A percentile compares a stretch with the other conserved stretches of the same genome.
Evolutionary conservation across 2,888 invertebrate genomes (phyloP).

Genomic region (Dryadula phaetusa): DNA sequence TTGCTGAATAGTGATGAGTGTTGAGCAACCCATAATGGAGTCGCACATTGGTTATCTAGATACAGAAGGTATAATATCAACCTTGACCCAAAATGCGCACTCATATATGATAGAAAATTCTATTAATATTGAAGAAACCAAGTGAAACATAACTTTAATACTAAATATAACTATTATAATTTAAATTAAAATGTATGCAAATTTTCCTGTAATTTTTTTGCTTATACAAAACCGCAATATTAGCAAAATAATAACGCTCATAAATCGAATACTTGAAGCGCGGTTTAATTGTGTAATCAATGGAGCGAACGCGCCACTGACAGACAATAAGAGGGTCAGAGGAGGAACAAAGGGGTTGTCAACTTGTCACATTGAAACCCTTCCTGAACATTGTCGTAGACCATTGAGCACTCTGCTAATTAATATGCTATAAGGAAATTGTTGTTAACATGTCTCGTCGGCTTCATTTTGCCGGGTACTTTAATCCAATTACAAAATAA

Average conservation of each 20-base stretch:
- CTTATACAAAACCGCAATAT: background rate
- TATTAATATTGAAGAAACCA: background rate
- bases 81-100: slow-evolving; percentile 17
- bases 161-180: background rate
- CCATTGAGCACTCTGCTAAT: slow-evolving; percentile 62
- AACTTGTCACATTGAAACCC: slow-evolving; percentile 63
- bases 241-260: slow-evolving; percentile 37
- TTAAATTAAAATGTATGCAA: background rate
- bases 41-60: slow-evolving; percentile 45
- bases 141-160: background rate
- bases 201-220: background rate
- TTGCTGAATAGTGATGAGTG: slow-evolving; percentile 65
- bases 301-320: slow-evolving; percentile 59
- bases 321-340: slow-evolving; percentile 55
- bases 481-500: background rate
- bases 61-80: slow-evolving; percentile 7
- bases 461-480: slow-evolving; percentile 2
- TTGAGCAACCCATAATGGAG: slow-evolving; percentile 60
- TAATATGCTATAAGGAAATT: slow-evolving; percentile 53
- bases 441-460: slow-evolving; percentile 33
- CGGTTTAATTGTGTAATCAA: slow-evolving; percentile 60
- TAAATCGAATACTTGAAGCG: slow-evolving; percentile 23
- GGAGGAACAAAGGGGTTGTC: slow-evolving; percentile 59
- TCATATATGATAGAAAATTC: background rate
- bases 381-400: slow-evolving; percentile 61